Base-by-base conservation (phyloP, 2,888 invertebrate species). In the Caenorhabditis sp. region DNA sequence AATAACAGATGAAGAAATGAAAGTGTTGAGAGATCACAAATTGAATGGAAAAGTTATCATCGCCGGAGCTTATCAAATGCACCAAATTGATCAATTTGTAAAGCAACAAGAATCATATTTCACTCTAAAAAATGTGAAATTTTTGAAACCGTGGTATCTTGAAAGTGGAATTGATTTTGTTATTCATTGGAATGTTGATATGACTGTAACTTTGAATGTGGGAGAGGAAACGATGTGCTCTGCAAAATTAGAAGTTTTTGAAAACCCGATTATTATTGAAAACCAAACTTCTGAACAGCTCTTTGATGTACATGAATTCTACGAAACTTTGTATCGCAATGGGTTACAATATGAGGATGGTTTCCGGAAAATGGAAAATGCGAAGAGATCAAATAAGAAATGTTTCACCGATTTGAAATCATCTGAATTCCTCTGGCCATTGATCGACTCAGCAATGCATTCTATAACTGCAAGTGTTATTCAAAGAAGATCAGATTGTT, bases 41-140 rank as follows among this genome's bases (percentile, higher is more conserved):
- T 58, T 83, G 1, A 73, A 78, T n/a, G 66, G 65, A 23, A 66
- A 63, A 23, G 59, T 75, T 0, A 62, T 79, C 23, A 76, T 83
- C n/a, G 80, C 82, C 14, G 83, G 74, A 8, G 79, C 80, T 12
- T 78, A 72, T 58, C 82, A 83, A 62, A 62, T 81, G 31, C 62
- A 63, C 60, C 69, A 72, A 68, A 69, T 78, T 59, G 53, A 66
- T n/a, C 50, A 74, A 19, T 36, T 69, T 19, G 58, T 69, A 19
- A 64, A 66, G 24, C 51, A 51, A 10, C 19, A 37, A 14, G 63
- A 55, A 37, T 12, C 60, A 21, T 58, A 66, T 1, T 21, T 69
- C 1, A 49, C 57, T 0, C n/a, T 74, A 21, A 66, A 54, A 36
- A 74, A 74, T 64, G 66, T 69, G 36, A 74, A 74, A 26, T 74